These are phyloP conservation scores for Chaitophorus viminalis DNA, from an alignment of 2,888 invertebrate genomes.

Conservation along the genomic window DNA sequence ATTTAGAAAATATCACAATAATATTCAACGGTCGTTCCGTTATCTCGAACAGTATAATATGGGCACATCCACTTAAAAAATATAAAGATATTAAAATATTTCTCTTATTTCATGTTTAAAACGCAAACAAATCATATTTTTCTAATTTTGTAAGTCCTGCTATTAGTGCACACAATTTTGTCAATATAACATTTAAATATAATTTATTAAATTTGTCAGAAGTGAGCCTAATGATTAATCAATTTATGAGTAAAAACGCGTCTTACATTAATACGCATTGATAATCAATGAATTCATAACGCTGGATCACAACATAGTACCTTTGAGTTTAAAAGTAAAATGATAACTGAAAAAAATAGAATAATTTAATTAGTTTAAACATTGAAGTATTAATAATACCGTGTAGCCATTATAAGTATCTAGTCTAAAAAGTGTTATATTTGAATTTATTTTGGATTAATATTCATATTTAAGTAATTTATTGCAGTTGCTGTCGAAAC, in stretches of 20 bases:
- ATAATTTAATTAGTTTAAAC: not conserved
- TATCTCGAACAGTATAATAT: not conserved
- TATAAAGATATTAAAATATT: not conserved
- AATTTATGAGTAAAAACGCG: too few relatives aligned
- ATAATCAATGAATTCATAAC: not conserved
- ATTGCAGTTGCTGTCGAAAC: not conserved
- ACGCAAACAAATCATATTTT: not conserved
- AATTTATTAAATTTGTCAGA: not conserved
- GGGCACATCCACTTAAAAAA: not conserved
- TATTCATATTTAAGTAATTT: conserved; percentile 9
- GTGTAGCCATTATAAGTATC: not conserved
- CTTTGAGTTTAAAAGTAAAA: not conserved
- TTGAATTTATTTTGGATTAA: conserved; percentile 12
- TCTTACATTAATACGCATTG: not conserved
- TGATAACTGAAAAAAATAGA: not conserved
- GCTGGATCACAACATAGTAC: not conserved
- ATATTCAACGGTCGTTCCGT: too few relatives aligned
- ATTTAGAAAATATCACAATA: not conserved
- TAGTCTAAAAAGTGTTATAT: conserved; percentile 1
- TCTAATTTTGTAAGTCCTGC: not conserved
- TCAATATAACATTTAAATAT: not conserved
- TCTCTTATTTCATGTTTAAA: too few relatives aligned
- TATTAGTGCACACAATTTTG: not conserved
- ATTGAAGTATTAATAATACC: not conserved
- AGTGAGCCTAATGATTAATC: not conserved